Conservation (phyloP, 1,140 invertebrate genomes). For the Drosophila fuyamai region DNA sequence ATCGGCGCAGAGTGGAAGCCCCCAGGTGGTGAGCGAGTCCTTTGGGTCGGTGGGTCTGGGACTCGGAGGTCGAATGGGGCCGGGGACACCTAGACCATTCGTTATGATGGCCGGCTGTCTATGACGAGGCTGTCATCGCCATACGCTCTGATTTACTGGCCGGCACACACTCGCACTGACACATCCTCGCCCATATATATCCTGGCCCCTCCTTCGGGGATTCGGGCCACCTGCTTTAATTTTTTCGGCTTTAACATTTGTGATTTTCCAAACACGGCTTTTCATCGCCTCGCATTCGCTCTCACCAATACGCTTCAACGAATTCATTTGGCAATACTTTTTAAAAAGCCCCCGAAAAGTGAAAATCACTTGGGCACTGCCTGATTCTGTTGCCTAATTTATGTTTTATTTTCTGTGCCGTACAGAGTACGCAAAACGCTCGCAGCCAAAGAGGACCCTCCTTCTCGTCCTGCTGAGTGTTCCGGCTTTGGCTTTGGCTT, state of each 20-base stretch:
- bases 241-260: constrained; percentile 24
- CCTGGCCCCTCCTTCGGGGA: neutral
- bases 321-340: constrained; percentile 66
- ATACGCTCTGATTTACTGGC: constrained; percentile 79
- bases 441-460: constrained; percentile 49
- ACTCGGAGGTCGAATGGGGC: neutral
- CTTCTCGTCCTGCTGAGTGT: neutral
- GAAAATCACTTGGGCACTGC: constrained; percentile 34
- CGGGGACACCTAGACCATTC: constrained; percentile 53
- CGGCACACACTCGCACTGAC: constrained; percentile 27
- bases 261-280: constrained; percentile 29
- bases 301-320: constrained; percentile 1
- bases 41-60: neutral
- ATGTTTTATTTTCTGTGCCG: constrained; percentile 51
- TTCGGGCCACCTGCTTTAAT: constrained; percentile 27
- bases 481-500: constrained; percentile 9
- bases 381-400: constrained; percentile 21
- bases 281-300: neutral
- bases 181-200: constrained; percentile 4
- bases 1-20: neutral
- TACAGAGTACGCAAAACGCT: constrained; percentile 66
- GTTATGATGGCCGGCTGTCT: constrained; percentile 75
- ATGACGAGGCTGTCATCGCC: constrained; percentile 77
- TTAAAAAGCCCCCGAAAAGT: constrained; percentile 58
- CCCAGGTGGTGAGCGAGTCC: neutral